Evolutionary conservation across 2,797 vertebrate genomes (phyloP).

Genomic region (Sebastes goodei): DNA sequence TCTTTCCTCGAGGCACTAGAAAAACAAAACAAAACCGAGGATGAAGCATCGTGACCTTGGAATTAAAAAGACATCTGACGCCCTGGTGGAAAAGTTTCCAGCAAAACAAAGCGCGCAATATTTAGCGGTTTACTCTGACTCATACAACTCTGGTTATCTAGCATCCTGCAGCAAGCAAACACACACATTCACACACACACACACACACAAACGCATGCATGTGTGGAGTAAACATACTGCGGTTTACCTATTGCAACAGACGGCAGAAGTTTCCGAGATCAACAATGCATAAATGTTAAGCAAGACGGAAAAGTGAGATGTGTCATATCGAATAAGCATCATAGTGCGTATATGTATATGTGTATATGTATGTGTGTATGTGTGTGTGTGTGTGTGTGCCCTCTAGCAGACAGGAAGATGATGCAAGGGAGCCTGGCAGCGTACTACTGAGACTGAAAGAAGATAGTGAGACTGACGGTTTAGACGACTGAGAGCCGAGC

Average conservation of each 20-base stretch:
- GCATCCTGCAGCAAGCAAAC: constrained; percentile 57
- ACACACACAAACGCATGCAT: neutral
- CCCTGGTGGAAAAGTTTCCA: constrained; percentile 35
- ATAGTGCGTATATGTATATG: neutral
- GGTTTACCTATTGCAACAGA: constrained; percentile 43
- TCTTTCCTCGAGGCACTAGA: constrained; percentile 33
- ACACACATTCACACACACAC: neutral
- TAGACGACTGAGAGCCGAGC: constrained; percentile 62
- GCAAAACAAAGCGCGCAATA: constrained; percentile 41
- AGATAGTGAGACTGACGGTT: constrained; percentile 68
- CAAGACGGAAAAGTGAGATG: constrained; percentile 62
- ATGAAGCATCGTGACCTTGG: constrained; percentile 58
- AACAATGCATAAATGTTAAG: constrained; percentile 61
- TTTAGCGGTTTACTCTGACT: constrained; percentile 50
- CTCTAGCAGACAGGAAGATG: constrained; percentile 63
- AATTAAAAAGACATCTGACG: constrained; percentile 57
- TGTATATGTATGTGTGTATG: no score
- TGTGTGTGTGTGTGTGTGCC: constrained; percentile 16
- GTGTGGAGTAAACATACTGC: constrained; percentile 44
- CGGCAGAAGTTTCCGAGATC: constrained; percentile 50
- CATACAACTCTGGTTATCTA: constrained; percentile 58
- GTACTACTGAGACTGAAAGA: constrained; percentile 64
- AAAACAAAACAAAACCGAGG: neutral
- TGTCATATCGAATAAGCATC: constrained; percentile 66
- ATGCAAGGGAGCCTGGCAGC: constrained; percentile 68